Conservation (phyloP, 2,888 invertebrate species). For the Himalopsyche japonica region DNA sequence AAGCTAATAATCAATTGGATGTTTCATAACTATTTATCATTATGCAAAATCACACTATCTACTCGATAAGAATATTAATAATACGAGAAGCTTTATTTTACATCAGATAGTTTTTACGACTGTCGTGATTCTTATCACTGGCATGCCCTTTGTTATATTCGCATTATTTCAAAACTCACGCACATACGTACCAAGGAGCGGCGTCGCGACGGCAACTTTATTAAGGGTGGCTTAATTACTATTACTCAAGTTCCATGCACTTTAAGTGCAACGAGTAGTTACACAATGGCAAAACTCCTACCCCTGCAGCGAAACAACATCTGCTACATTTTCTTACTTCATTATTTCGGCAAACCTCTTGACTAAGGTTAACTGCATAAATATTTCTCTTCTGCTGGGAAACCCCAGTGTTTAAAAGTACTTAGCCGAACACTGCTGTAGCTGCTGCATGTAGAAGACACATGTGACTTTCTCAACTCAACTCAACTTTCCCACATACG, state of each 20-base stretch:
- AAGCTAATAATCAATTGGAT: too few relatives aligned
- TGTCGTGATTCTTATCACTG: not conserved
- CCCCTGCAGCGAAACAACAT: constrained; percentile 4
- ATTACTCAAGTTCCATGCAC: constrained; percentile 26
- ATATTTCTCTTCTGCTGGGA: constrained; percentile 6
- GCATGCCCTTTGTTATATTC: not conserved
- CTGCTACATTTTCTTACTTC: constrained; percentile 14
- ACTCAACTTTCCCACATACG: not conserved
- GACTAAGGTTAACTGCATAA: constrained; percentile 6
- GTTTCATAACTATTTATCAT: not conserved
- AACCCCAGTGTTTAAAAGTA: not conserved
- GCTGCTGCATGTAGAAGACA: not conserved
- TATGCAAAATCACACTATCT: not conserved
- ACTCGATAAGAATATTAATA: not conserved
- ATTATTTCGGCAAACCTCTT: constrained; percentile 24
- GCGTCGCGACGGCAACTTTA: not conserved
- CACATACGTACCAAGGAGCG: not conserved
- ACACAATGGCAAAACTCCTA: constrained; percentile 6
- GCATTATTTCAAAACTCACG: not conserved
- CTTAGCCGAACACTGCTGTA: not conserved
- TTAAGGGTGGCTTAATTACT: constrained; percentile 18
- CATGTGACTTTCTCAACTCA: not conserved
- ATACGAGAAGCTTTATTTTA: not conserved
- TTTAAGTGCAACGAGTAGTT: constrained; percentile 11
- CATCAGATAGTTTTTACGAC: not conserved